A percentile compares a stretch with the other conserved stretches of the same genome.
Conservation (phyloP, 1,140 invertebrate genomes). For the Ooceraea biroi region DNA sequence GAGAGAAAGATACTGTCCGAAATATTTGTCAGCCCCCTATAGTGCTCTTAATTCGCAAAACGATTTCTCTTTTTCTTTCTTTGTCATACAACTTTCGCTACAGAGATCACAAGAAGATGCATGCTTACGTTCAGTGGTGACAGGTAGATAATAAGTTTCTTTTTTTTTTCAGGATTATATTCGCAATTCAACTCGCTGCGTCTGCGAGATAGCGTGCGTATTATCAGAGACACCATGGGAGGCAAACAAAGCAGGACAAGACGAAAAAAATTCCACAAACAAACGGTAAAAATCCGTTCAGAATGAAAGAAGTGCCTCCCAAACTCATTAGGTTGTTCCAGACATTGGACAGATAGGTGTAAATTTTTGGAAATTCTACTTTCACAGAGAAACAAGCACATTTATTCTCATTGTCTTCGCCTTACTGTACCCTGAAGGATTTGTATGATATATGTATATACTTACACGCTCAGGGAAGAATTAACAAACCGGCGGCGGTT, state of each 20-base stretch:
- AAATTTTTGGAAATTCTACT: constrained; percentile 67
- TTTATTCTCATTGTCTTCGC: constrained; percentile 45
- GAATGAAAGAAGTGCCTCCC: constrained; percentile 73
- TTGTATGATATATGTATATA: constrained; percentile 53
- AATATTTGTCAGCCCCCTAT: constrained; percentile 76
- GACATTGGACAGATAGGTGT: constrained; percentile 82
- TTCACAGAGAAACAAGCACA: constrained; percentile 60
- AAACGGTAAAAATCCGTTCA: constrained; percentile 21
- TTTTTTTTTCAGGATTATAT: no score
- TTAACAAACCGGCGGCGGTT: constrained; percentile 41
- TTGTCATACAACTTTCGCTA: constrained; percentile 28
- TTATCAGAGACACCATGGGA: constrained; percentile 68
- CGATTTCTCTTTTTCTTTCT: constrained; percentile 6
- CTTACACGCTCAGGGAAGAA: constrained; percentile 35
- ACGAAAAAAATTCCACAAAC: constrained; percentile 33
- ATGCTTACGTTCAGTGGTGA: constrained; percentile 24
- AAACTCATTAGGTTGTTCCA: constrained; percentile 86
- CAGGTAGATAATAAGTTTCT: constrained; percentile 8
- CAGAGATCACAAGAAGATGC: constrained; percentile 20
- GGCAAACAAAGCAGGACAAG: constrained; percentile 61
- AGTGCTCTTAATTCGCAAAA: constrained; percentile 68
- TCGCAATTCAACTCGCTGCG: constrained; percentile 23
- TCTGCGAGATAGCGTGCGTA: constrained; percentile 15
- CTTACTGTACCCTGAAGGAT: constrained; percentile 32
- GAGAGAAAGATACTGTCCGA: constrained; percentile 76